Percentiles rank a stretch among this genome's conserved stretches.
These are phyloP conservation scores for Heliothis peltigera DNA, from an alignment of 2,888 invertebrate genomes.

Conservation along the genomic window DNA sequence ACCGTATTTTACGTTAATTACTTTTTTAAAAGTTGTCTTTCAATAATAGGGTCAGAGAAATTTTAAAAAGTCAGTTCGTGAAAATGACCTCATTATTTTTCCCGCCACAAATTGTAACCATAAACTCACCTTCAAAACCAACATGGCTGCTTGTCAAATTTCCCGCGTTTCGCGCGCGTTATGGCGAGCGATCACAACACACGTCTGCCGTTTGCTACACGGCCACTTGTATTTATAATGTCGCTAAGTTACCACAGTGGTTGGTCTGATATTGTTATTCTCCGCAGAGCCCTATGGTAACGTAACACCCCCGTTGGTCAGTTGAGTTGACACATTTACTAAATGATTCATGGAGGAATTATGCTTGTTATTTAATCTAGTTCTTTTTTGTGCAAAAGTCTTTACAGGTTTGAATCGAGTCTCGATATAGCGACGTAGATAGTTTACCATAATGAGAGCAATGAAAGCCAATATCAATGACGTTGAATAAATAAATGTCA, in stretches of 20 bases:
- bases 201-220: constrained; percentile 76
- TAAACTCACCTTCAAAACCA: constrained; percentile 85
- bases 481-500: neutral
- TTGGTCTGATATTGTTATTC: constrained; percentile 83
- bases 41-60: neutral
- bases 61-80: constrained; percentile 24
- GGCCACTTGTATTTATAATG: constrained; percentile 87
- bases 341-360: constrained; percentile 62
- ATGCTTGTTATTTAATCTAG: constrained; percentile 44
- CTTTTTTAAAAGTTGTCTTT: neutral
- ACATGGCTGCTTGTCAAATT: constrained; percentile 83
- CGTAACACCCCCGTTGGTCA: constrained; percentile 73
- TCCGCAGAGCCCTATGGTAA: constrained; percentile 83
- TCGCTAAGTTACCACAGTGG: constrained; percentile 82
- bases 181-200: constrained; percentile 75
- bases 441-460: constrained; percentile 2
- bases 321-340: constrained; percentile 61
- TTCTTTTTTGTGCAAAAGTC: constrained; percentile 32
- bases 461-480: neutral
- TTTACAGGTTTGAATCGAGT: neutral
- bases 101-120: constrained; percentile 46
- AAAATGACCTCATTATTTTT: constrained; percentile 11
- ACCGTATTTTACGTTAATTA: accelerated
- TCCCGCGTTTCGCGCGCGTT: constrained; percentile 80
- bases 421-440: neutral